phyloP scores from a whole-genome alignment of 30 jellyfish, hydroid and myxozoan species.

The Haliclystus octoradiatus region DNA sequence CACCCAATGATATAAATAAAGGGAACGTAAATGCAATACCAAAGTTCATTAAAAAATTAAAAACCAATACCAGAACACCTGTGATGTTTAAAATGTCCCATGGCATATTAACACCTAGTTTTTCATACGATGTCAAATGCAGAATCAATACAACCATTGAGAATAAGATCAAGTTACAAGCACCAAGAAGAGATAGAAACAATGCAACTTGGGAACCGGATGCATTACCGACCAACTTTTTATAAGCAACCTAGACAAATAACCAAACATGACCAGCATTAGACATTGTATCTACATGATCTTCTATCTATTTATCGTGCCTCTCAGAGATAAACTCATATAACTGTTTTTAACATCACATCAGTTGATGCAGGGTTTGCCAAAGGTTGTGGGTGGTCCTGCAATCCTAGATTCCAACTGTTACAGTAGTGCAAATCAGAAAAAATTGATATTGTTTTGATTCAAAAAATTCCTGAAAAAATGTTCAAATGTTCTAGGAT shows the following conservation, averaged over 20 bases:
- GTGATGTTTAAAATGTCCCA: slow-evolving; percentile 60
- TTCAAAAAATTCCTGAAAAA: no score
- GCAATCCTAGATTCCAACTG: no score
- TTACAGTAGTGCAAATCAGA: no score
- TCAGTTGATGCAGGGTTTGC: no score
- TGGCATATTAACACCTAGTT: slow-evolving; percentile 48
- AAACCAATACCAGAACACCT: slow-evolving; percentile 46
- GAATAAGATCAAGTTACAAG: slow-evolving; percentile 28
- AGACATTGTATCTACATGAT: no score
- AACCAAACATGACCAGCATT: slow-evolving; percentile 1
- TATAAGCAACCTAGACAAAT: slow-evolving; percentile 56
- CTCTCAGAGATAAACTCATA: no score
- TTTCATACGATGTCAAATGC: slow-evolving; percentile 46
- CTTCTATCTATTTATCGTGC: no score
- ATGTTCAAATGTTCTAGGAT: no score
- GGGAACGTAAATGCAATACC: slow-evolving; percentile 91
- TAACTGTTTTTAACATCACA: no score
- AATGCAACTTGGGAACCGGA: slow-evolving; percentile 85
- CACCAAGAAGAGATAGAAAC: slow-evolving; percentile 66
- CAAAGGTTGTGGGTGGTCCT: no score
- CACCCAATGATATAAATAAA: slow-evolving; percentile 75
- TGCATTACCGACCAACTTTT: slow-evolving; percentile 54
- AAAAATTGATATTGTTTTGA: no score
- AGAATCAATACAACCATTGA: slow-evolving; percentile 50
- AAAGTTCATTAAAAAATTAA: slow-evolving; percentile 62